These are phyloP conservation scores for Saimiri boliviensis DNA, from an alignment of 2,113 vertebrate genomes.

Conservation along the genomic window DNA sequence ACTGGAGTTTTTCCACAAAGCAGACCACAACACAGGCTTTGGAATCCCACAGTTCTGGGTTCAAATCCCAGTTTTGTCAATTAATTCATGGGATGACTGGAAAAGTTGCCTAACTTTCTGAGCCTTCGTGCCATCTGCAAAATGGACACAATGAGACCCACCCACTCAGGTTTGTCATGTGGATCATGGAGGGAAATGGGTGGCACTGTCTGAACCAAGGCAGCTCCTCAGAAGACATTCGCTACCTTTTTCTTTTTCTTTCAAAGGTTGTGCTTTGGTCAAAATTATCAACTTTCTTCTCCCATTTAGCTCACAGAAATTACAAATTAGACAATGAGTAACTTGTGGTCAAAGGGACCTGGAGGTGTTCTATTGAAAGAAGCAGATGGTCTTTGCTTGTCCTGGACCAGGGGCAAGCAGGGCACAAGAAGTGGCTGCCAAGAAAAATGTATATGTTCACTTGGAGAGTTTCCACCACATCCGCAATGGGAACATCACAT, in stretches of 20 bases:
- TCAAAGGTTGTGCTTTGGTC: neutral
- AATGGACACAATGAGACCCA: neutral
- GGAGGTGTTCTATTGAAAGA: conserved; percentile 55
- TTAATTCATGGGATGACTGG: neutral
- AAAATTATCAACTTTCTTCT: conserved; percentile 48
- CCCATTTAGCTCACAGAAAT: conserved; percentile 63
- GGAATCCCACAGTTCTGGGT: neutral
- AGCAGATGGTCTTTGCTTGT: conserved; percentile 68
- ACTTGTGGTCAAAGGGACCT: conserved; percentile 72
- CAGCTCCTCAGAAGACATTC: neutral
- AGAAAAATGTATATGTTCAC: conserved; percentile 74
- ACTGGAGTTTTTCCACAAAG: neutral
- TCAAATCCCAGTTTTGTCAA: neutral
- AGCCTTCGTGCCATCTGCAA: neutral
- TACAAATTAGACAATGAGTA: conserved; percentile 62
- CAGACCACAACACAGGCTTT: neutral
- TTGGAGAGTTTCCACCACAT: conserved; percentile 76
- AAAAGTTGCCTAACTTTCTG: neutral
- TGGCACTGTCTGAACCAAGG: neutral
- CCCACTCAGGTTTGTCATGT: neutral
- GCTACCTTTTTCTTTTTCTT: neutral
- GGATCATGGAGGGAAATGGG: neutral
- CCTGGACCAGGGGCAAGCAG: conserved; percentile 60
- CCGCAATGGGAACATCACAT: conserved; percentile 81
- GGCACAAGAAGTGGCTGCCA: conserved; percentile 69